Evolutionary conservation across 2,113 vertebrate genomes (phyloP), one percentile per base, ranked within the genome.

Genomic region (Mormyrus iriodes): DNA sequence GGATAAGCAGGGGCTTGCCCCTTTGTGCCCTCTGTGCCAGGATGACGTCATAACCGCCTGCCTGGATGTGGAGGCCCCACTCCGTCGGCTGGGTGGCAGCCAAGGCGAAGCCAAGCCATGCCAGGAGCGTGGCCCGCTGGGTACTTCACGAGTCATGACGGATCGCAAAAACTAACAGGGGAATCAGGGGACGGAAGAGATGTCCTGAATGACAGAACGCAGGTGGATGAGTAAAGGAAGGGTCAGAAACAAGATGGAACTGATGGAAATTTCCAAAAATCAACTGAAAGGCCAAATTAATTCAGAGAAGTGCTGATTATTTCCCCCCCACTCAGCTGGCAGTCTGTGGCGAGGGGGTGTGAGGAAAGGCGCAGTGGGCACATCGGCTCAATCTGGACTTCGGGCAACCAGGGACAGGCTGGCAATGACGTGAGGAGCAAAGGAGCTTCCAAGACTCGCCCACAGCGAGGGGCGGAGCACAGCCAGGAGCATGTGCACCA

Each of bases 1-100:
- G 19, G 61, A 65, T 65, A 61, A 73, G 85, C 42, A 42, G 13
- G 21, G 19, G 51, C 73, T 79, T 79, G 73, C 73, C 73, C 73
- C 73, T 39, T 42, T 42, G 35, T 42, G 17, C 73, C 7, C 15
- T 76, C 73, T 35, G 35, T 42, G 73, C 65, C 85, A 86, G 44
- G 48, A 51, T 90, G 55, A 88, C 69, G 69, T 15, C 87, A n/a
- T 31, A 10, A 19, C 48, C 3, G 65, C 86, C 89, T 90, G 85
- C 85, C 88, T 73, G 79, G 69, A 89, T 76, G 90, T 44, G 85
- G 87, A 88, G 90, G 88, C 87, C 58, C 91, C 76, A 91, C 92
- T 90, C 91, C 13, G 89, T 85, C 44, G 73, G 79, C 13, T 53
- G 85, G 48, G 9, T 7, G 6, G 48, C n/a, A 10, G 48, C 35